phyloP scores from a whole-genome alignment of 2,797 vertebrate species.

The Myripristis jacobus region DNA sequence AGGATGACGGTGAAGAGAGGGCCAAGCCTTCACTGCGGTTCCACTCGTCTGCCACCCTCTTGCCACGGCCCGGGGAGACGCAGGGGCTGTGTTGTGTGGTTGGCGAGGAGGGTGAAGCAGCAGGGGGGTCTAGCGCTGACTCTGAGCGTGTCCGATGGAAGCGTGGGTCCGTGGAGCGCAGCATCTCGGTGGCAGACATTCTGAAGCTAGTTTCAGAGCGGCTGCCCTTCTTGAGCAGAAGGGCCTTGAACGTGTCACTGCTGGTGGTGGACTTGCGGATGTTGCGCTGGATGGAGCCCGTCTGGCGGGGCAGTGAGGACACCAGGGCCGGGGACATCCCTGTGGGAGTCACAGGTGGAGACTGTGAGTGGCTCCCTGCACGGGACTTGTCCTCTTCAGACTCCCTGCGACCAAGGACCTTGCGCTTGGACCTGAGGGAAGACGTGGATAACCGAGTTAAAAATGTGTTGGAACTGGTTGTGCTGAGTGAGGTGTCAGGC shows the following conservation, averaged over 20 bases:
- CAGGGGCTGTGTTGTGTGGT: slow-evolving; percentile 79
- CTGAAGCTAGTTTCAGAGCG: slow-evolving; percentile 92
- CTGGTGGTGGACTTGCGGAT: slow-evolving; percentile 95
- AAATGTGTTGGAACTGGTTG: not conserved
- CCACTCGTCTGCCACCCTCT: slow-evolving; percentile 90
- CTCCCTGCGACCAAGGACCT: slow-evolving; percentile 95
- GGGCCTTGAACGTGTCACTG: slow-evolving; percentile 97
- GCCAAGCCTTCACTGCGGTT: slow-evolving; percentile 88
- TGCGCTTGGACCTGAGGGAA: slow-evolving; percentile 92
- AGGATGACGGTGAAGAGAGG: slow-evolving; percentile 85
- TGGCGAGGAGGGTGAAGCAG: slow-evolving; percentile 63
- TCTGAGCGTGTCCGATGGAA: slow-evolving; percentile 87
- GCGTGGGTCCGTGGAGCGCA: slow-evolving; percentile 93
- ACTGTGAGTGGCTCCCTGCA: slow-evolving; percentile 63
- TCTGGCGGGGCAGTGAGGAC: slow-evolving; percentile 84
- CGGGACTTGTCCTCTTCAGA: slow-evolving; percentile 92
- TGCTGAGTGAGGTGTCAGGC: not conserved
- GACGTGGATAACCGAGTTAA: slow-evolving; percentile 24
- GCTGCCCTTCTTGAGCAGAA: slow-evolving; percentile 95
- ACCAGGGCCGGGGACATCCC: slow-evolving; percentile 53
- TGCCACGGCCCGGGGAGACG: slow-evolving; percentile 85
- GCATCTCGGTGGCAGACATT: slow-evolving; percentile 97
- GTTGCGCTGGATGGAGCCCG: slow-evolving; percentile 91
- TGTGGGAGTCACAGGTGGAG: slow-evolving; percentile 69
- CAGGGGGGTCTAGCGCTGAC: slow-evolving; percentile 68